phyloP scores from a whole-genome alignment of 2,888 invertebrate genomes.

The Hoplodrina ambigua region DNA sequence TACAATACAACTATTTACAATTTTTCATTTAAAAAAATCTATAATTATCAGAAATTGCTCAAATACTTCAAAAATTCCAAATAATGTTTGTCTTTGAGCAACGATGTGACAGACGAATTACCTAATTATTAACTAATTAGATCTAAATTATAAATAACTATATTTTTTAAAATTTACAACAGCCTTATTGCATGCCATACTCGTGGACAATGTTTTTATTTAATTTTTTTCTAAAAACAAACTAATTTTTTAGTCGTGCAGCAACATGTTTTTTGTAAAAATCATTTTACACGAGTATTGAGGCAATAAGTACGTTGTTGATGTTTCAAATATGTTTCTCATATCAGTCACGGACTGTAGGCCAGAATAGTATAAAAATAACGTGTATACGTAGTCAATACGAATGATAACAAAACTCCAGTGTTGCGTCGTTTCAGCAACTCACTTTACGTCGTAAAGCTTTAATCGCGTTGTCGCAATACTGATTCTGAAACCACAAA shows the following conservation, averaged over 20 bases:
- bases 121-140: conserved; percentile 55
- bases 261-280: neutral
- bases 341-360: conserved; percentile 48
- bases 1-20: conserved; percentile 59
- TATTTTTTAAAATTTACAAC: conserved; percentile 58
- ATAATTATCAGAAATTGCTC: conserved; percentile 44
- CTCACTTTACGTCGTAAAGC: conserved; percentile 33
- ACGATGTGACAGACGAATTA: conserved; percentile 52
- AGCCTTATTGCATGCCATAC: conserved; percentile 12
- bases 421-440: conserved; percentile 35
- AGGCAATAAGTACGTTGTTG: neutral
- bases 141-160: conserved; percentile 66
- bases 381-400: conserved; percentile 51
- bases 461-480: conserved; percentile 42
- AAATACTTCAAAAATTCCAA: conserved; percentile 32
- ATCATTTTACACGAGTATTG: neutral
- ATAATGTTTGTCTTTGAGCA: conserved; percentile 59
- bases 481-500: conserved; percentile 59
- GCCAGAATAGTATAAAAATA: conserved; percentile 57
- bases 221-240: neutral
- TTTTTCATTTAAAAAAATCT: conserved; percentile 49
- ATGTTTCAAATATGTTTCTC: conserved; percentile 37
- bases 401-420: conserved; percentile 57
- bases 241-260: neutral
- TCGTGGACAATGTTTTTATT: neutral